Base-by-base conservation (phyloP, 1,140 invertebrate species). In the Mesaphorura yosii region DNA sequence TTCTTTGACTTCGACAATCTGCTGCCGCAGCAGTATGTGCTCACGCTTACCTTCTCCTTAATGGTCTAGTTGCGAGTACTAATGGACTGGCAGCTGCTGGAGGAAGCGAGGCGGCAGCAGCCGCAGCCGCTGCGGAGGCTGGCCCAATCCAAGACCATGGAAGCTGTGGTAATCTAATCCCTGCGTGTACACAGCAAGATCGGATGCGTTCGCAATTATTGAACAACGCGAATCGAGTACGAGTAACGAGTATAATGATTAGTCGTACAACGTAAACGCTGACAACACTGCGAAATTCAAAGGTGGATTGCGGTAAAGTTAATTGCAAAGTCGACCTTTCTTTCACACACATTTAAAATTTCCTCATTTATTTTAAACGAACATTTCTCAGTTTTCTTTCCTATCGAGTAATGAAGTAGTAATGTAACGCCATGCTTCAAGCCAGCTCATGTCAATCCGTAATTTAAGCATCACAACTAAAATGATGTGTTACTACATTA, bases 101-200 rank as follows among this genome's bases (percentile, higher is more conserved):
- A 25, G 57, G 48, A 37, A 59, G 57, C 27, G 60, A 37, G 17
- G 57, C 48, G 42, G 53, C 54, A 26, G 53, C 39, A 15, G 59
- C 48, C 20, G 58, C n/a, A 44, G 52, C 54, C 25, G 52, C 39
- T 27, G 59, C 48, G 17, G 55, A 50, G 15, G 51, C 26, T 50
- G 52, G 28, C 44, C 57, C 57, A 57, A 62, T 51, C 60, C 60
- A 62, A 26, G 60, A 47, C 60, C 60, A 62, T 19, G 57, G 53
- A 29, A 62, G 49, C 19, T 59, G 48, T 20, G 60, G 57, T 42
- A 62, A 41, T 48, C 60, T 59, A 46, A 55, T 49, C 52, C 60
- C 60, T 64, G 52, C 7, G 25, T 6, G 7, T 26, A 7, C 34
- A 12, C 12, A 37, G 34, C 34, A 17, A 37, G n/a, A n/a, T n/a